Conservation (phyloP, 2,888 invertebrate genomes). For the Tyria jacobaeae region DNA sequence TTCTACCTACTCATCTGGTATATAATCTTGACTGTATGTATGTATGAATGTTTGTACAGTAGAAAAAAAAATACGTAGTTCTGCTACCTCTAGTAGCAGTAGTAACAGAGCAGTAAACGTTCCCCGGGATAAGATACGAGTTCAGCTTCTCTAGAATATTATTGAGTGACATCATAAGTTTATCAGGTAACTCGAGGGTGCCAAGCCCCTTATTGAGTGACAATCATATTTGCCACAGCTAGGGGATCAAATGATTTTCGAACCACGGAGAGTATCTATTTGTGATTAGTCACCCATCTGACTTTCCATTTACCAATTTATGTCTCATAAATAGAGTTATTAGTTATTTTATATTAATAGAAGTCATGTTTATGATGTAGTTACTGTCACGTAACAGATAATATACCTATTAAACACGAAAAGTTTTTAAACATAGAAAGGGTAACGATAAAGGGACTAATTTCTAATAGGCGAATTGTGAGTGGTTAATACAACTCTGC, state of each 20-base stretch:
- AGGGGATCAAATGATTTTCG: not conserved
- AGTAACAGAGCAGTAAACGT: not conserved
- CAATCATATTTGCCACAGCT: not conserved
- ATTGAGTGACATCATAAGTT: not conserved
- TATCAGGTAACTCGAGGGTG: not conserved
- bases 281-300: not conserved
- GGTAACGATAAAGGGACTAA: no score
- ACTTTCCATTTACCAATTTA: not conserved
- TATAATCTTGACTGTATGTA: no score
- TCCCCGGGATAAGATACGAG: not conserved
- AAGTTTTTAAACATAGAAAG: no score
- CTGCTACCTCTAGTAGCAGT: no score
- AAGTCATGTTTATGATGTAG: no score
- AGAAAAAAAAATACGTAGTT: not conserved
- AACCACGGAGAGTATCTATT: not conserved
- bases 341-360: no score
- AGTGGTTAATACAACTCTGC: no score
- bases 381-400: no score
- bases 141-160: not conserved
- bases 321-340: no score
- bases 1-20: not conserved
- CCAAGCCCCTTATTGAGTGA: not conserved
- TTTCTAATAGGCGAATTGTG: no score
- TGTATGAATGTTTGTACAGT: not conserved
- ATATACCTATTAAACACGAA: no score